phyloP scores from a whole-genome alignment of 2,888 invertebrate genomes.

The Drosophila falleni region DNA sequence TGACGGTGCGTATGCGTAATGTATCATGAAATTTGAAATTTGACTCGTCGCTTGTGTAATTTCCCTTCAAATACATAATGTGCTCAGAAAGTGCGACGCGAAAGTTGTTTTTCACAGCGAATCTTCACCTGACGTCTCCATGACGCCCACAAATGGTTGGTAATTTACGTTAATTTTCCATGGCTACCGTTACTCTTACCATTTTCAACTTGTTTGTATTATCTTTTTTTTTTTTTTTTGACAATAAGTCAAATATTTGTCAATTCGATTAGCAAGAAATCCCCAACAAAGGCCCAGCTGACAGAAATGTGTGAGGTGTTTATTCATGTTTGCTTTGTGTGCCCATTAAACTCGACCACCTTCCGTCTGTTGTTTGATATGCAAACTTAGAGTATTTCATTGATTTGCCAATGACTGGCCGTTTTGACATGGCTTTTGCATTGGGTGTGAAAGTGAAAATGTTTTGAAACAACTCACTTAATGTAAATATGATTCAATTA shows the following conservation, averaged over 20 bases:
- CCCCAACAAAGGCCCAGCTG: slow-evolving; percentile 23
- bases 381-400: slow-evolving; percentile 22
- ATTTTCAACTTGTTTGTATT: slow-evolving; percentile 51
- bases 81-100: slow-evolving; percentile 34
- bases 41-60: slow-evolving; percentile 58
- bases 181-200: slow-evolving; percentile 60
- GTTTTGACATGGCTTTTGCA: slow-evolving; percentile 4
- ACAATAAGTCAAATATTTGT: slow-evolving; percentile 53
- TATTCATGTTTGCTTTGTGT: slow-evolving; percentile 17
- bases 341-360: slow-evolving; percentile 36
- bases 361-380: slow-evolving; percentile 24
- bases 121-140: slow-evolving; percentile 26
- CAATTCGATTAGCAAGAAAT: slow-evolving; percentile 50
- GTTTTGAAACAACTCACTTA: background rate
- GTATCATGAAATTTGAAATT: slow-evolving; percentile 54
- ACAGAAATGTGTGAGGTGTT: slow-evolving; percentile 21
- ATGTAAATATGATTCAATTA: slow-evolving; percentile 2
- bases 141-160: slow-evolving; percentile 32
- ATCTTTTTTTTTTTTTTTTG: slow-evolving; percentile 15
- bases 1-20: slow-evolving; percentile 65
- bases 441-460: slow-evolving; percentile 14
- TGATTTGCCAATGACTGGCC: slow-evolving; percentile 3
- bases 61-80: slow-evolving; percentile 14
- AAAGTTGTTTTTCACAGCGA: slow-evolving; percentile 29
- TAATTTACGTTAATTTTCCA: slow-evolving; percentile 26